Percentiles rank a stretch among this genome's conserved stretches.
Evolutionary conservation across 2,888 invertebrate species (phyloP).

Genomic region (Thereva unica): DNA sequence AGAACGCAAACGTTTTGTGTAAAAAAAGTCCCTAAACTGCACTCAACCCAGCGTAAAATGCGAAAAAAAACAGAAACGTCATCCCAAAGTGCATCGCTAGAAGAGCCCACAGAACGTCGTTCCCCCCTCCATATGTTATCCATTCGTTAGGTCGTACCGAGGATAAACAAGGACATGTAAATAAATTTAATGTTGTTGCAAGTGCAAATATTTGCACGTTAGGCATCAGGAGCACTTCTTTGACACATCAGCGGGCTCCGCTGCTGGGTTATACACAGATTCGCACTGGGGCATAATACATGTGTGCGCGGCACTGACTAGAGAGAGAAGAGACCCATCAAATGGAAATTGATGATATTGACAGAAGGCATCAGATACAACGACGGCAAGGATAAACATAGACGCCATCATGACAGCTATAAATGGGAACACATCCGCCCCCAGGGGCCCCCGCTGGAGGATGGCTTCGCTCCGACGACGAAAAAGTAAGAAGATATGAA

Average conservation of each 20-base stretch:
- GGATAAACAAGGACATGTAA: neutral
- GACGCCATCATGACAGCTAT: too few species aligned
- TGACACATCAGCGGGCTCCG: slow-evolving; percentile 12
- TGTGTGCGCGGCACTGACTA: too few species aligned
- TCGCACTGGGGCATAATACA: too few species aligned
- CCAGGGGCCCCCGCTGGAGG: too few species aligned
- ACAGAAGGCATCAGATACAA: neutral
- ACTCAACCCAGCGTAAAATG: neutral
- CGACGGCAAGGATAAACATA: neutral
- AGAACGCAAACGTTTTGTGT: too few species aligned
- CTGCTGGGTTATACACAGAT: neutral
- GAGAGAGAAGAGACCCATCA: neutral
- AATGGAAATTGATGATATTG: slow-evolving; percentile 21
- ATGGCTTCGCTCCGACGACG: too few species aligned
- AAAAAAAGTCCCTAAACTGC: neutral
- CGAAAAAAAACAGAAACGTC: neutral
- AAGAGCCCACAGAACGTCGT: too few species aligned
- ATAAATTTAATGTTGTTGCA: slow-evolving; percentile 9
- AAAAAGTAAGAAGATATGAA: too few species aligned
- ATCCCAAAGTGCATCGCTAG: too few species aligned
- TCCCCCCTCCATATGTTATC: neutral
- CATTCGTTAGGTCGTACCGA: neutral
- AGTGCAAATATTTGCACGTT: slow-evolving; percentile 24
- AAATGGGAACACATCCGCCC: too few species aligned
- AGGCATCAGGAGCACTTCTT: slow-evolving; percentile 10